Evolutionary conservation across 2,797 vertebrate genomes (phyloP).

Genomic region (Psittacula derbiana): DNA sequence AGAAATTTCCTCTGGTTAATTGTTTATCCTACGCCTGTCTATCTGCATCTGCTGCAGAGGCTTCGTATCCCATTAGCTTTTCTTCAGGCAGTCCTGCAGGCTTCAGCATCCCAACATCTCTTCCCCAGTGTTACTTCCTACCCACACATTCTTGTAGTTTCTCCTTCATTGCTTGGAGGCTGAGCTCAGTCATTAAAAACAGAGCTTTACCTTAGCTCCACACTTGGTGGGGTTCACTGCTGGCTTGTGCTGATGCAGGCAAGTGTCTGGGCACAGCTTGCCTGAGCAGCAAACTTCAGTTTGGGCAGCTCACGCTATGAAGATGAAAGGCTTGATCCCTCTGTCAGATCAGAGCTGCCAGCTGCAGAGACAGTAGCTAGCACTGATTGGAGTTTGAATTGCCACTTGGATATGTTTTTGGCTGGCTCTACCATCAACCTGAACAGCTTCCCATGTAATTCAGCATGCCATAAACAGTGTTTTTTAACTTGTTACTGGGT

Average conservation of each 20-base stretch:
- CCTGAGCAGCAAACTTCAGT: not conserved
- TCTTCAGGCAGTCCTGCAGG: not conserved
- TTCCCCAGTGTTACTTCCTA: not conserved
- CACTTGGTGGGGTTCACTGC: not conserved
- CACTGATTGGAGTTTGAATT: not conserved
- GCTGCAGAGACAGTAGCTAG: not conserved
- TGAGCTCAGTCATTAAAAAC: not conserved
- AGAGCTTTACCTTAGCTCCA: not conserved
- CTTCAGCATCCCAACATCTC: not conserved
- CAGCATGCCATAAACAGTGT: not conserved
- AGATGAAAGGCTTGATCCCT: not conserved
- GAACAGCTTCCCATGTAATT: not conserved
- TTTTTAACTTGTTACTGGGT: not conserved
- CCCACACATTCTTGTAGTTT: not conserved
- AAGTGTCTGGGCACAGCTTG: not conserved
- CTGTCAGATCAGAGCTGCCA: not conserved
- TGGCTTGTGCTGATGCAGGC: not conserved
- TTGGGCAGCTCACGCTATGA: not conserved
- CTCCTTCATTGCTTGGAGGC: not conserved
- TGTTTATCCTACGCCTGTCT: not conserved
- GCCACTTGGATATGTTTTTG: not conserved
- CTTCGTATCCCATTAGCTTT: not conserved
- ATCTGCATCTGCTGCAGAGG: not conserved
- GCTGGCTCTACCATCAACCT: not conserved
- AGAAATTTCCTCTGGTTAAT: not conserved